Base-by-base conservation (phyloP, 2,797 vertebrate species). In the Choloepus didactylus region DNA sequence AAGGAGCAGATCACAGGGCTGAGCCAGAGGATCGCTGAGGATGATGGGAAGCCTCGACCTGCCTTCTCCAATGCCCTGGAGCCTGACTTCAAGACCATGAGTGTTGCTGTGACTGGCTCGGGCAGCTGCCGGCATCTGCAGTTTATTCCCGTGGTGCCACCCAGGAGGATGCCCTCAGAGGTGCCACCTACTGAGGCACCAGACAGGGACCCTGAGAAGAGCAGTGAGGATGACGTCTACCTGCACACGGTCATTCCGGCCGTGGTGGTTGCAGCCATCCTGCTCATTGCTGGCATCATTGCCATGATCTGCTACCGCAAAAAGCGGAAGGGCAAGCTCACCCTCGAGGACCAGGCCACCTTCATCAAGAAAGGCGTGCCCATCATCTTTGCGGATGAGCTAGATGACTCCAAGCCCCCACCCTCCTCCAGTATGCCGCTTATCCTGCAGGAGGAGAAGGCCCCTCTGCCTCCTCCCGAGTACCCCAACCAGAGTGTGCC, bases 311-410 rank as follows among this genome's bases (percentile, higher is more conserved):
- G 99, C 98, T 99, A 99, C 96, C 99, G 99, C 79, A 99, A 99
- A 98, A 99, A 99, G 91, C 98, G 99, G 75, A 99, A 99, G 98
- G 99, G 99, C 94, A 99, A 99, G 97, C 98, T 99, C 88, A 99
- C 99, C 54, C 99, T 99, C 0, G 99, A 99, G 98, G 99, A 99
- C 97, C 99, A 99, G 98, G 99, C 99, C 73, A 99, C 99, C 79
- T 99, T 99, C 98, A 99, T 99, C 96, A 99, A 99, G 97, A 99
- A 99, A 27, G 99, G 99, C 0, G 99, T 99, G 85, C 99, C 99
- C 0, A 99, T 99, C 64, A 99, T 99, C 97, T 99, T 99, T 0
- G 99, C 99, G 0, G 99, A 99, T 0, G 99, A 99, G 97, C 98
- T 99, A 19, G 99, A 99, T 0, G 99, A 99, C 98, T 99, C 99